Conservation (phyloP, 2,113 vertebrate species). For the Columba livia region DNA sequence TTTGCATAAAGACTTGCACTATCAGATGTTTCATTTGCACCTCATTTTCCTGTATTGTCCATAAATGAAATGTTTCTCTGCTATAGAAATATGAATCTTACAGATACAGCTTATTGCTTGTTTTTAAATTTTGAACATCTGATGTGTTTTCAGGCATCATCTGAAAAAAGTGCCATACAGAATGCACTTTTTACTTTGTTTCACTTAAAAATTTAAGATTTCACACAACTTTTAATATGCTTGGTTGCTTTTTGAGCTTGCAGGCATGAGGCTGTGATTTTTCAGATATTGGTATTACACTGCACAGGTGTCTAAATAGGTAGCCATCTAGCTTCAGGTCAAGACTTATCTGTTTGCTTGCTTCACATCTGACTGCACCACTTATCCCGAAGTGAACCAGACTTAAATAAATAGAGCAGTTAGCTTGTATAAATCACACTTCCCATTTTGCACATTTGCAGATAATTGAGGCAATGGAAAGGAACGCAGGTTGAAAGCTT, state of each 20-base stretch:
- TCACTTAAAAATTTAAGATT: not conserved
- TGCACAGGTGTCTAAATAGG: not conserved
- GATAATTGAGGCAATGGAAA: not conserved
- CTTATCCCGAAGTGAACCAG: not conserved
- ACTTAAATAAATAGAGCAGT: not conserved
- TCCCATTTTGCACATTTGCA: not conserved
- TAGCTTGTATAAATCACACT: not conserved
- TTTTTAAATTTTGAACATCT: not conserved
- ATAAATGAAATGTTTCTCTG: not conserved
- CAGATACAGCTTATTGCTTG: not conserved
- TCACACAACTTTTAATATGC: not conserved
- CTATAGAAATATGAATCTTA: not conserved
- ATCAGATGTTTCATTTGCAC: not conserved
- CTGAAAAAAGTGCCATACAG: fast-evolving
- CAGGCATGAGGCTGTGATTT: not conserved
- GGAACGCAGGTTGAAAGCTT: not conserved
- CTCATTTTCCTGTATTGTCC: not conserved
- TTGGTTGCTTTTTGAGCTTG: not conserved
- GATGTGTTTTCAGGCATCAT: not conserved
- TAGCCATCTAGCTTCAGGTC: not conserved
- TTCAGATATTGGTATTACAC: not conserved
- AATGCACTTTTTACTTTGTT: not conserved
- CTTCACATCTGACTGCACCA: not conserved
- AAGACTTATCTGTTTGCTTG: not conserved
- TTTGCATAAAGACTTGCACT: not conserved